Evolutionary conservation across 2,797 vertebrate genomes (phyloP).

Genomic region (Sebastes trivittatus): DNA sequence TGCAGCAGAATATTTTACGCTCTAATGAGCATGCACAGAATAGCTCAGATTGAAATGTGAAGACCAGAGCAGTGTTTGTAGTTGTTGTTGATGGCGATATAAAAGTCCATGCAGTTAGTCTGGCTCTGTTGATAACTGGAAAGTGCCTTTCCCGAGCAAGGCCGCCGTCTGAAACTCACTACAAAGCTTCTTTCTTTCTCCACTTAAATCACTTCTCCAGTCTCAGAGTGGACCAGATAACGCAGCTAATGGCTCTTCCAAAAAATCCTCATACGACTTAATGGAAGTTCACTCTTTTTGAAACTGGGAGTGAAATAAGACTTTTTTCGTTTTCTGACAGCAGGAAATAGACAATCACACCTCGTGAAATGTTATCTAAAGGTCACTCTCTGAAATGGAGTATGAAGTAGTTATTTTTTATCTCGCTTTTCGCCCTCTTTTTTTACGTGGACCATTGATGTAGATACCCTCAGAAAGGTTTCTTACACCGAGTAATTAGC

Average conservation of each 20-base stretch:
- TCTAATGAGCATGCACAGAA: background rate
- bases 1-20: too few relatives aligned
- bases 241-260: conserved; percentile 32
- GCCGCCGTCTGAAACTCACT: background rate
- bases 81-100: background rate
- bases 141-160: background rate
- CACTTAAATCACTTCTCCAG: background rate
- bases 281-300: conserved; percentile 38
- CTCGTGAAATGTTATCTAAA: background rate
- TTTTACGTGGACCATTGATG: background rate
- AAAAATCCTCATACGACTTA: conserved; percentile 22
- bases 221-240: conserved; percentile 27
- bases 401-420: background rate
- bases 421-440: background rate
- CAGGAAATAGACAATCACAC: background rate
- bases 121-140: conserved; percentile 11
- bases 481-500: background rate
- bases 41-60: background rate
- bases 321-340: background rate
- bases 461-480: background rate
- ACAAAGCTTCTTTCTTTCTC: conserved; percentile 27
- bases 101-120: background rate
- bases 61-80: background rate
- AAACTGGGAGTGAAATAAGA: conserved; percentile 20
- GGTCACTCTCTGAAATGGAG: conserved; percentile 17